phyloP scores from a whole-genome alignment of 2,888 invertebrate genomes.

The Andrena dorsata region DNA sequence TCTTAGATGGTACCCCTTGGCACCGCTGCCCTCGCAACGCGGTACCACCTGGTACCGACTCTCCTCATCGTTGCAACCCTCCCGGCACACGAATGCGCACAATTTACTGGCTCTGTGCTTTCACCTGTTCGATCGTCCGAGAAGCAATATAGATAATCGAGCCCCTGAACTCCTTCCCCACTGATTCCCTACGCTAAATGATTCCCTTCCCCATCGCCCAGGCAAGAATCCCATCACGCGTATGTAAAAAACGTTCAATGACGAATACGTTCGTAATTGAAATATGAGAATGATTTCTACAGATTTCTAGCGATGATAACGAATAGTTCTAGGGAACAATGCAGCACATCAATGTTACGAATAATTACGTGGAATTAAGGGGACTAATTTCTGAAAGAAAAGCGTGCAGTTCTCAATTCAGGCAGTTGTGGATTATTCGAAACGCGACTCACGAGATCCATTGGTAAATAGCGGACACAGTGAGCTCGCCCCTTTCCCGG shows the following conservation, averaged over 20 bases:
- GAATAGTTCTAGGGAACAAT: too few species aligned
- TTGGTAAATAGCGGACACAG: conserved; percentile 95
- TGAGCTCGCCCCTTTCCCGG: conserved; percentile 93
- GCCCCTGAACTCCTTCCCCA: conserved; percentile 41
- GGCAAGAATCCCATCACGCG: background rate
- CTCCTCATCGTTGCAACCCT: conserved; percentile 57
- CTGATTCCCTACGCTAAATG: conserved; percentile 14
- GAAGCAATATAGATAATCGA: conserved; percentile 49
- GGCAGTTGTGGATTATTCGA: background rate
- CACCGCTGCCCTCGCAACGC: conserved; percentile 78
- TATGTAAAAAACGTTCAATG: background rate
- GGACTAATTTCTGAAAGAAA: too few species aligned
- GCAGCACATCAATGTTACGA: too few species aligned
- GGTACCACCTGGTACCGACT: conserved; percentile 80
- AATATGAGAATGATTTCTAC: too few species aligned
- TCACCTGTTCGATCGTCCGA: conserved; percentile 71
- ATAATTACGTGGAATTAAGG: too few species aligned
- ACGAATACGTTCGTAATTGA: too few species aligned
- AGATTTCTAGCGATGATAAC: too few species aligned
- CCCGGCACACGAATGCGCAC: conserved; percentile 65
- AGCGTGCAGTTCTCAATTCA: too few species aligned
- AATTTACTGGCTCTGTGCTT: conserved; percentile 65
- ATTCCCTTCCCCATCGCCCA: background rate
- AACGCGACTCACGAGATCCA: conserved; percentile 94
- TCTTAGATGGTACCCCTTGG: conserved; percentile 79